Evolutionary conservation across 2,797 vertebrate genomes (phyloP), one percentile per base, ranked within the genome.

Genomic region (Spea hammondii): DNA sequence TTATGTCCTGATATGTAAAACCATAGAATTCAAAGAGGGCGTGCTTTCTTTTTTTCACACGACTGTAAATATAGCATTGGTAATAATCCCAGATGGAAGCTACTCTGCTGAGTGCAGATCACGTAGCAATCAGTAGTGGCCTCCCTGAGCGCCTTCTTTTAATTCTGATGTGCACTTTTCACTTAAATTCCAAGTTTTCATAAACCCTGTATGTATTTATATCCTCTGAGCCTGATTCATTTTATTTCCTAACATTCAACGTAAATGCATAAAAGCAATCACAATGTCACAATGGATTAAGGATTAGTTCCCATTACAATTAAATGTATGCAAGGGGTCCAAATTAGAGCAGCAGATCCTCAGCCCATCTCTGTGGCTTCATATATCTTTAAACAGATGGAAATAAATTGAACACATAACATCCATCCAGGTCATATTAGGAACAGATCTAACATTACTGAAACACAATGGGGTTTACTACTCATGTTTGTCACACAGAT

Each of bases 341-440:
- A 32, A 32, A 62, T 62, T 17, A 32, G n/a, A 32, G 59, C 59
- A 62, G 59, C 59, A 17, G 59, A 17, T 32, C 59, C 4, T 57
- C 59, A 6, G 59, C 14, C 5, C 9, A 32, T 7, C 59, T 62
- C n/a, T 3, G 32, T 62, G 59, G 59, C 59, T 62, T 7, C 59
- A 32, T 12, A 62, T 32, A 62, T 62, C 59, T 17, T 32, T 62
- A 62, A 32, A 62, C 59, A 62, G 59, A 62, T 62, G 59, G 59
- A 14, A 44, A 62, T 62, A 62, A 62, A 62, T n/a, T 62, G 59
- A 62, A 62, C n/a, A n/a, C 8, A 59, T 11, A 59, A 62, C 59
- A 32, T 62, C 59, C 59, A 32, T 62, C 59, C 59, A 62, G n/a
- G n/a, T 12, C 59, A 62, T 17, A 62, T n/a, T 32, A 4, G n/a